Evolutionary conservation across 2,888 invertebrate species (phyloP).

Genomic region (Tinea semifulvella): DNA sequence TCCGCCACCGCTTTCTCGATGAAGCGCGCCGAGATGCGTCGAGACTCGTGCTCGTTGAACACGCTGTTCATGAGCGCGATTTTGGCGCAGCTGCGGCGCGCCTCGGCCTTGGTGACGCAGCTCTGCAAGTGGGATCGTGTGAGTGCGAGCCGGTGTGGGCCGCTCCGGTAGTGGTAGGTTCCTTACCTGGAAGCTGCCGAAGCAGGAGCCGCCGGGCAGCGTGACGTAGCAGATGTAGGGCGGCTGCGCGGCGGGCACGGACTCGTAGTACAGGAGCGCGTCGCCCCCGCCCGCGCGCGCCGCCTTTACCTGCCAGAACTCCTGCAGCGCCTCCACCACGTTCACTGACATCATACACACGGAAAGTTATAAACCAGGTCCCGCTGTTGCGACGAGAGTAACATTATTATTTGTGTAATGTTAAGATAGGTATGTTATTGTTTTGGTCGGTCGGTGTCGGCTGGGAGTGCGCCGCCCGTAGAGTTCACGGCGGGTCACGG

Average conservation of each 20-base stretch:
- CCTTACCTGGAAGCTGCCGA: conserved; percentile 95
- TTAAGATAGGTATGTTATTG: not conserved
- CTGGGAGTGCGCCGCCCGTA: no score
- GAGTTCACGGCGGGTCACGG: no score
- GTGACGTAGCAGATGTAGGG: conserved; percentile 95
- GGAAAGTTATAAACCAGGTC: conserved; percentile 32
- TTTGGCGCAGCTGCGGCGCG: conserved; percentile 92
- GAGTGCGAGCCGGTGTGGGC: not conserved
- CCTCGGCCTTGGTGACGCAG: conserved; percentile 95
- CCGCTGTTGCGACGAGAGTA: not conserved
- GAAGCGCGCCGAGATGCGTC: conserved; percentile 86
- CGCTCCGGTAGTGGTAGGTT: conserved; percentile 32
- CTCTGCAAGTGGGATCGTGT: conserved; percentile 75
- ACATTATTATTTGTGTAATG: not conserved
- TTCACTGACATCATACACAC: no score
- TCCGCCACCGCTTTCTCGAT: conserved; percentile 91
- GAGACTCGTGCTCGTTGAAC: conserved; percentile 96
- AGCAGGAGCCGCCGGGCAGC: conserved; percentile 92
- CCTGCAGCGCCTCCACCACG: conserved; percentile 94
- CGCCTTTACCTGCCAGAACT: conserved; percentile 98
- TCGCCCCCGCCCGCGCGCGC: conserved; percentile 93
- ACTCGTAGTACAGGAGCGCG: conserved; percentile 92
- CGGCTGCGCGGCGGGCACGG: conserved; percentile 90
- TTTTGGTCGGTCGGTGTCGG: no score
- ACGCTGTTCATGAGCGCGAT: conserved; percentile 97